Evolutionary conservation across 2,113 vertebrate species (phyloP).

Genomic region (Ammodytes marinus): DNA sequence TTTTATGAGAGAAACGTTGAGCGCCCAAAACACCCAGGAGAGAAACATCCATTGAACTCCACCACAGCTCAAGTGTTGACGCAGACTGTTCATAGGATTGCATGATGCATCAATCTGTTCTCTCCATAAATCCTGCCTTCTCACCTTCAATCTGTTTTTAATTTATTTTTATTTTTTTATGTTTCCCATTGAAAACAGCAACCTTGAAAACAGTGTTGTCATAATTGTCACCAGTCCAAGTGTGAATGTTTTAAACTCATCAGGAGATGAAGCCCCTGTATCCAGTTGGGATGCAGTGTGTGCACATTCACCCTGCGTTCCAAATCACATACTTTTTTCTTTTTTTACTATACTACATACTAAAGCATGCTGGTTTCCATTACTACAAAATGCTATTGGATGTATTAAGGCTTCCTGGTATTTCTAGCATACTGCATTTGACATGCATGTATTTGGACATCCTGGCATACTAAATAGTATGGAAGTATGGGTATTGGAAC

Average conservation of each 20-base stretch:
- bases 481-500: too few species aligned
- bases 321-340: too few species aligned
- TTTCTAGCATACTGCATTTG: too few species aligned
- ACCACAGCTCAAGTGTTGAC: conserved; percentile 31
- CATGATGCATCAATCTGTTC: conserved; percentile 25
- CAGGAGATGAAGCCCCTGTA: conserved; percentile 36
- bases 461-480: too few species aligned
- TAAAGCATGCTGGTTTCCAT: too few species aligned
- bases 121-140: conserved; percentile 41
- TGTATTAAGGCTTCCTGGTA: too few species aligned
- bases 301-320: not conserved
- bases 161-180: not conserved
- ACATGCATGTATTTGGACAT: too few species aligned
- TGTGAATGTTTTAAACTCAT: conserved; percentile 14
- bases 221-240: not conserved
- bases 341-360: too few species aligned
- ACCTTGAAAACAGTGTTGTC: conserved; percentile 19
- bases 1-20: conserved; percentile 18
- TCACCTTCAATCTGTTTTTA: conserved; percentile 16
- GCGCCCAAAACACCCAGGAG: not conserved
- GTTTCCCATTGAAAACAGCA: conserved; percentile 28
- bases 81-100: conserved; percentile 38
- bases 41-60: not conserved
- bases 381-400: too few species aligned
- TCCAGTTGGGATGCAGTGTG: conserved; percentile 11